A percentile compares a stretch with the other conserved stretches of the same genome.
Evolutionary conservation across 1,140 invertebrate genomes (phyloP).

Genomic region (Phenacoccus solenopsis): DNA sequence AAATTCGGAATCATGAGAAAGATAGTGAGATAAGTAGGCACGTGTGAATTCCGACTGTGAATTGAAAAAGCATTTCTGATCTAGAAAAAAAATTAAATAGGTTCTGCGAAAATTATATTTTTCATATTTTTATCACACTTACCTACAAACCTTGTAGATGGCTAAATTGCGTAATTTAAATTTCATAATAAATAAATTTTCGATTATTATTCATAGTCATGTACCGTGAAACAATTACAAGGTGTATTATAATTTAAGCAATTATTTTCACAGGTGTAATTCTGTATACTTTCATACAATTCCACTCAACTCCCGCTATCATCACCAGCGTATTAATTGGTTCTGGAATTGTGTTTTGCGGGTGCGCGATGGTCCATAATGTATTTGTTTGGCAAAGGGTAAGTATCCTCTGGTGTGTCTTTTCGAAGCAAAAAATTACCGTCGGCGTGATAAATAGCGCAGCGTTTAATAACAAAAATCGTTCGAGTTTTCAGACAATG

Average conservation of each 20-base stretch:
- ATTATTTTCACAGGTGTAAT: conserved; percentile 60
- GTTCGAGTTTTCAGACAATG: too few species aligned
- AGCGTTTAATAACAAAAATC: too few species aligned
- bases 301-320: conserved; percentile 80
- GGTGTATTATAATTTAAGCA: neutral
- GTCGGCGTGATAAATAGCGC: too few species aligned
- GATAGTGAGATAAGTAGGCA: too few species aligned
- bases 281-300: conserved; percentile 81
- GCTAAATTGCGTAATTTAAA: neutral
- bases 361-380: conserved; percentile 84
- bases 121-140: neutral
- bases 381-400: conserved; percentile 88
- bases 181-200: neutral
- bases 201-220: neutral
- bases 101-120: too few species aligned
- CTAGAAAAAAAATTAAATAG: too few species aligned
- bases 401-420: too few species aligned
- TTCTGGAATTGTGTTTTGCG: conserved; percentile 78
- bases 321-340: conserved; percentile 78
- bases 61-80: too few species aligned
- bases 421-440: too few species aligned
- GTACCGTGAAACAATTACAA: neutral
- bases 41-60: too few species aligned
- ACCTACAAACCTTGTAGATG: neutral
- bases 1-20: too few species aligned